Evolutionary conservation across 2,888 invertebrate species (phyloP).

Genomic region (Villa cingulata): DNA sequence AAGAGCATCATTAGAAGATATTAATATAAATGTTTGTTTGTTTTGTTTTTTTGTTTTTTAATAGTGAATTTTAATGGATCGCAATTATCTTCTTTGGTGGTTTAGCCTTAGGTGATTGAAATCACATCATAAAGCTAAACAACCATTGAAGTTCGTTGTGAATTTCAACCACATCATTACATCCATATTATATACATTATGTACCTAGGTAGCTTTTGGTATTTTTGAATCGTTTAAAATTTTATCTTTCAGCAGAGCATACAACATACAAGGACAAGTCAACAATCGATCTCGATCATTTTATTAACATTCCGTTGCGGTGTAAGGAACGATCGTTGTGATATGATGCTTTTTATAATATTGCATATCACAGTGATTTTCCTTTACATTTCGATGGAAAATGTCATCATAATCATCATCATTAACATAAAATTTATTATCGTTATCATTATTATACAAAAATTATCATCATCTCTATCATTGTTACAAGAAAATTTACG

Average conservation of each 20-base stretch:
- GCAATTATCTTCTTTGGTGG: slow-evolving; percentile 34
- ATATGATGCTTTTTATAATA: slow-evolving; percentile 23
- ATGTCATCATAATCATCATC: no score
- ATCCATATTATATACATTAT: no score
- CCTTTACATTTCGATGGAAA: slow-evolving; percentile 28
- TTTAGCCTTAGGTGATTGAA: slow-evolving; percentile 28
- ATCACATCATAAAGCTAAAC: slow-evolving; percentile 32
- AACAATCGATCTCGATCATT: no score
- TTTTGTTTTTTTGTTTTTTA: no score
- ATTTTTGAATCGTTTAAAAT: no score
- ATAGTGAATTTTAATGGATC: slow-evolving; percentile 9
- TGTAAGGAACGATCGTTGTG: slow-evolving; percentile 37
- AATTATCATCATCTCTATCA: no score
- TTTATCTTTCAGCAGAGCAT: background rate
- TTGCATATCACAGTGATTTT: slow-evolving; percentile 36
- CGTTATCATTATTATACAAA: no score
- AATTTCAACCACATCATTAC: background rate
- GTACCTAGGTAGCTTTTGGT: no score
- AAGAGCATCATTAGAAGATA: no score
- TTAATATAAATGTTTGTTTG: no score
- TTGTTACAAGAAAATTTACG: no score
- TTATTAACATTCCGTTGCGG: slow-evolving; percentile 12
- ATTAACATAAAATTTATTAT: no score
- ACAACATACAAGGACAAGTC: background rate
- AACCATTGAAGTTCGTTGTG: slow-evolving; percentile 35